Percentiles rank a stretch among this genome's conserved stretches.
Evolutionary conservation across 2,888 invertebrate genomes (phyloP).

Genomic region (Erebia ligea): DNA sequence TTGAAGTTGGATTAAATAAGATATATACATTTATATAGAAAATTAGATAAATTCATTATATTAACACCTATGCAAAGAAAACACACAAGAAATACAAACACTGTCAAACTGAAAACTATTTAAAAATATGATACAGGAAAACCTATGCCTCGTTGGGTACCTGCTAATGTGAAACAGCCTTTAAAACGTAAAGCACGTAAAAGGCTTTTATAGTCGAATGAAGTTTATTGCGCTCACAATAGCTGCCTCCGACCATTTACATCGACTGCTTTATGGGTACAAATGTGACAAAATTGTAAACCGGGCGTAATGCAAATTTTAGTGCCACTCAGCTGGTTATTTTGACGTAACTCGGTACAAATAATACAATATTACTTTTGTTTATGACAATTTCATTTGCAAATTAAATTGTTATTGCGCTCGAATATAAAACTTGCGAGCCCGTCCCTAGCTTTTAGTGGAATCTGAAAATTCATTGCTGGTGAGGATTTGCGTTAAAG

Average conservation of each 20-base stretch:
- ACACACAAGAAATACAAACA: too few relatives aligned
- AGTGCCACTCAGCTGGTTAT: constrained; percentile 53
- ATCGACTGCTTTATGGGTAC: constrained; percentile 65
- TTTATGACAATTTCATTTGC: constrained; percentile 16
- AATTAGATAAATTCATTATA: too few relatives aligned
- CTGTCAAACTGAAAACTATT: not conserved
- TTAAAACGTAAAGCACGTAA: constrained; percentile 36
- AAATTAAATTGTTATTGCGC: not conserved
- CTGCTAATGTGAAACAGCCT: constrained; percentile 14
- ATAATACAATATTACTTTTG: constrained; percentile 38
- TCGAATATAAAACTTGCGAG: too few relatives aligned
- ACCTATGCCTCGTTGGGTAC: not conserved
- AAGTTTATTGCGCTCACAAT: constrained; percentile 66
- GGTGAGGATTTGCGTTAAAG: too few relatives aligned
- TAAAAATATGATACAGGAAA: not conserved
- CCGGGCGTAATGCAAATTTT: constrained; percentile 53
- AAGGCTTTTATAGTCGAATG: constrained; percentile 52
- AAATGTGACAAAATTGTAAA: constrained; percentile 72
- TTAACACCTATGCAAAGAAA: too few relatives aligned
- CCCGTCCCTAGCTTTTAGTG: too few relatives aligned
- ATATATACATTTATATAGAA: too few relatives aligned
- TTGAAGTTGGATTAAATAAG: too few relatives aligned
- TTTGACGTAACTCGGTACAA: constrained; percentile 54
- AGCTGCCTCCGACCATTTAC: constrained; percentile 64
- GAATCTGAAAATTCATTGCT: too few relatives aligned